These are phyloP conservation scores for Menidia menidia DNA, from an alignment of 2,797 vertebrate species.

Conservation along the genomic window DNA sequence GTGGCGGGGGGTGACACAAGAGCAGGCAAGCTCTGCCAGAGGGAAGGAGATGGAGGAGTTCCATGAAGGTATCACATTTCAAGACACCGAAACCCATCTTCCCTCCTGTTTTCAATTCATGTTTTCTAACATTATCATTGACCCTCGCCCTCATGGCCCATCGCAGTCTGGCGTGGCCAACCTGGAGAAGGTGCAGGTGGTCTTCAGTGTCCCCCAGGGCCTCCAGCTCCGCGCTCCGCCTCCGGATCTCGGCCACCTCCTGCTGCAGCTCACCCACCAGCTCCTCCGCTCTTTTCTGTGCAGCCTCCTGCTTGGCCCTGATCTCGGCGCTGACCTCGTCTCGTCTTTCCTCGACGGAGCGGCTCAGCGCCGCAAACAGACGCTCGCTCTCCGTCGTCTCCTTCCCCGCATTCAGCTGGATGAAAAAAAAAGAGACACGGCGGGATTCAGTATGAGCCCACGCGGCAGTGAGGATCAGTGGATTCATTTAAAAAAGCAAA, in stretches of 20 bases:
- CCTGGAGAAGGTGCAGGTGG: conserved; percentile 73
- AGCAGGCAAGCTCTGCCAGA: conserved; percentile 42
- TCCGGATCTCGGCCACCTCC: conserved; percentile 67
- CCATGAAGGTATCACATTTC: background rate
- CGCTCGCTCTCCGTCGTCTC: conserved; percentile 54
- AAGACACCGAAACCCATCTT: too few species aligned
- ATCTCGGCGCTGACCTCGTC: conserved; percentile 32
- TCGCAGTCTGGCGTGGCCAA: conserved; percentile 14
- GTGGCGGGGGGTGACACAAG: conserved; percentile 53
- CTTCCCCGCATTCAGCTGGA: conserved; percentile 56
- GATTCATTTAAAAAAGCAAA: too few species aligned
- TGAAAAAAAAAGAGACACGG: background rate
- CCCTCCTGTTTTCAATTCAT: too few species aligned
- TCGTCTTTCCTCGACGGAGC: conserved; percentile 44
- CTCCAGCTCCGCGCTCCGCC: conserved; percentile 61
- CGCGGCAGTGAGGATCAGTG: background rate
- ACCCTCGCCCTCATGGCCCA: background rate
- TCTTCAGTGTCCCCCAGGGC: conserved; percentile 62
- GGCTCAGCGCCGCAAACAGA: conserved; percentile 55
- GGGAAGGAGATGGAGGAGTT: background rate
- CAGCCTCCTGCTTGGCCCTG: conserved; percentile 48
- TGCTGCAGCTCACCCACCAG: conserved; percentile 57
- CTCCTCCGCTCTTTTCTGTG: conserved; percentile 51
- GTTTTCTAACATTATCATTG: too few species aligned
- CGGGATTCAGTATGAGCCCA: too few species aligned